Evolutionary conservation across 1,140 invertebrate genomes (phyloP), one percentile per base, ranked within the genome.

Genomic region (Antheraea pernyi): DNA sequence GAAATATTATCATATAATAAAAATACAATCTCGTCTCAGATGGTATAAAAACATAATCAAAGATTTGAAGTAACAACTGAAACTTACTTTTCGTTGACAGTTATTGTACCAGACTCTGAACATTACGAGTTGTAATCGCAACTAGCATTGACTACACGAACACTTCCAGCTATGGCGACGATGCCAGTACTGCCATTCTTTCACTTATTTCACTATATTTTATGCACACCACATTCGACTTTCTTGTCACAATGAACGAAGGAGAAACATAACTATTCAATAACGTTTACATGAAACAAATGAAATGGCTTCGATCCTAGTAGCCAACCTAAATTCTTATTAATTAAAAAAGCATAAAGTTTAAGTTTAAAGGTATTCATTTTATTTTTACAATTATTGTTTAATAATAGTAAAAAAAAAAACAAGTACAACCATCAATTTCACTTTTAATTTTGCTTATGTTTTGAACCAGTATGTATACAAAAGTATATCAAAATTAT

Each of bases 261-360:
- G 53, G 68, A 72, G 19, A 79, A 77, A 74, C 58, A 64, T 72
- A 30, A 30, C 1, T 30, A 68, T 72, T 76, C 42, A 60, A 80
- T 74, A 83, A 74, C 82, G 78, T 87, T 81, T 82, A 74, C 68
- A 83, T 59, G 73, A 77, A 83, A 69, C 72, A 75, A 88, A 85
- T 70, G 84, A 86, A 91, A 91, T 89, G 87, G 88, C 87, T 90
- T 89, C 87, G 87, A 91, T 88, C 73, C 77, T 83, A 80, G 77
- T 79, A 79, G 82, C 81, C 87, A 91, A 91, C 88, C 88, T 91
- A 86, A 83, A 86, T 89, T 71, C 74, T 80, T 71, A 77, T 30
- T 30, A 30, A 30, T 2, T 30, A 30, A 30, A n/a, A n/a, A n/a
- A n/a, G n/a, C 22, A 30, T 30, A 30, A 30, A 30, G 22, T 30